Conservation (phyloP, 2,888 invertebrate species). For the Noctua janthe region DNA sequence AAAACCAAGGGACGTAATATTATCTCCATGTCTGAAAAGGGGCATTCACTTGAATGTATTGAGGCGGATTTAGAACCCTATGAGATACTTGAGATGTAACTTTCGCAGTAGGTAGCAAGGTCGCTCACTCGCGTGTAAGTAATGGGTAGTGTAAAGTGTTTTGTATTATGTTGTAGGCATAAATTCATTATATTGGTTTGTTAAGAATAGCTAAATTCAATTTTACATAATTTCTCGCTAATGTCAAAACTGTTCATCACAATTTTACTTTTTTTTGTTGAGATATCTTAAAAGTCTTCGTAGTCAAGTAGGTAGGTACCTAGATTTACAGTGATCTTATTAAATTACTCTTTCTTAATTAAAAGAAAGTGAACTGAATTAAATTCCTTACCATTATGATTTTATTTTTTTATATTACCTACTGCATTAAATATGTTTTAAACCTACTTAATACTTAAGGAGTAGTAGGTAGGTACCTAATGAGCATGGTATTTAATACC, state of each 20-base stretch:
- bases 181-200: background rate
- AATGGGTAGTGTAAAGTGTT: no score
- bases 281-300: background rate
- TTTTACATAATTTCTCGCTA: background rate
- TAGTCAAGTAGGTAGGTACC: background rate
- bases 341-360: no score
- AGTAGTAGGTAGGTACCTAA: no score
- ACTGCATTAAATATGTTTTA: no score
- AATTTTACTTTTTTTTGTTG: background rate
- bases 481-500: no score
- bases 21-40: conserved; percentile 26
- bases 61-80: conserved; percentile 28
- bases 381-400: no score
- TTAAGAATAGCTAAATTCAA: background rate
- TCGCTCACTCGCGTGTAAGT: background rate
- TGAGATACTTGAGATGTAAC: conserved; percentile 18
- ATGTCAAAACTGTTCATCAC: background rate
- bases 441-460: no score
- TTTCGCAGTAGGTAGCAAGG: background rate
- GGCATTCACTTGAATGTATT: conserved; percentile 6
- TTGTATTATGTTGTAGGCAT: no score
- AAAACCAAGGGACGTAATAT: conserved; percentile 43
- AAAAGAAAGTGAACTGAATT: no score
- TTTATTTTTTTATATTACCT: no score
- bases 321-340: no score